Evolutionary conservation across 2,888 invertebrate genomes (phyloP), one percentile per base, ranked within the genome.

Genomic region (Aproaerema taeniolella): DNA sequence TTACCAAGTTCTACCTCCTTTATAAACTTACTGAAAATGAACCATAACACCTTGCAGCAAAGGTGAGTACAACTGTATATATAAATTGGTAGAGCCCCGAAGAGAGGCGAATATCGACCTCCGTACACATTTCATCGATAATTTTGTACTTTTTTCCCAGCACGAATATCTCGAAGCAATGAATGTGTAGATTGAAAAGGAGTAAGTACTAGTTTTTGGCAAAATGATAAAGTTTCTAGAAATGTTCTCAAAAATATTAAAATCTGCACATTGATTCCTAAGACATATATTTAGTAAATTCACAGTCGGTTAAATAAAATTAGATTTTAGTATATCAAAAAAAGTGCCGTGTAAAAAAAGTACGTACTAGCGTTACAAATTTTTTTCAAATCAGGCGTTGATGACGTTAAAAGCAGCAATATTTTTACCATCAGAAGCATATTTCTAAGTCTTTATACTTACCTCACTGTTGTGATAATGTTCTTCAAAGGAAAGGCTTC

Each of bases 101-200:
- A 43, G 47, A 50, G 53, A 52, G 64, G 59, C 62, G 76, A 71
- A 74, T 75, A 80, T 79, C 79, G 74, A 70, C 61, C 55, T 57
- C 53, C 52, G 58, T 68, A 76, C 70, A 76, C 75, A 76, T 79
- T 74, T 75, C 72, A 82, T 83, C 81, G 80, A 77, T 71, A 74
- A 61, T 78, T 80, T 78, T 78, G 68, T 74, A 66, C 72, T 78
- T 82, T 82, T 83, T 82, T 80, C 81, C 70, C 83, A 81, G 71
- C 85, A 83, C 85, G 81, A 85, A 30, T 37, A 30, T 37, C 37
- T 37, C 15, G 37, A 30, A 37, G 29, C 28, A 28, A 37, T 6
- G n/a, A 25, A 35, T 14, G 35, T 25, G 26, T 25, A 25, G 10
- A n/a, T n/a, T n/a, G n/a, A 35, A 5, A 25, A 26, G 25, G 34